Evolutionary conservation across 2,113 vertebrate genomes (phyloP), one percentile per base, ranked within the genome.

Genomic region (Craseonycteris thonglongyai): DNA sequence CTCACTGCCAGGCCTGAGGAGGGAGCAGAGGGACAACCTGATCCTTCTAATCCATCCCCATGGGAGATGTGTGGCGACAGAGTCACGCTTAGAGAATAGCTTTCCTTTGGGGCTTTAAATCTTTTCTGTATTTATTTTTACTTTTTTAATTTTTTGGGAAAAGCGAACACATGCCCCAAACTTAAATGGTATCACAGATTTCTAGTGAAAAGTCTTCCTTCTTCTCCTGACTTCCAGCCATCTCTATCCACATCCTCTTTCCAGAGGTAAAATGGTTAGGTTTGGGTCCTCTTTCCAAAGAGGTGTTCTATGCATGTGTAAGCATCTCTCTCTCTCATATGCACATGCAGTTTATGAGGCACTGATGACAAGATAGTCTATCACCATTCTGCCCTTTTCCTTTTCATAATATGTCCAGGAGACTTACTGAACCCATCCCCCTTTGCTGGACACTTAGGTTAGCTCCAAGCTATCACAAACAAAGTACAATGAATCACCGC

Each of bases 91-190:
- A 35, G 68, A 49, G 79, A 85, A 75, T 45, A 12, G 4, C 69
- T 79, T 74, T 56, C 40, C 65, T 61, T 38, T 16, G 56, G 42
- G 26, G 42, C 40, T 92, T 92, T 74, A 28, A 61, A 72, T 47
- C 33, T 24, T 28, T 0, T 19, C 4, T 38, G 9, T 51, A 33
- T 79, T 47, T 10, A 61, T 63, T 54, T 65, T 10, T 10, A 54
- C 47, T 47, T 65, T 94, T 76, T 35, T 19, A n/a, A n/a, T n/a
- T n/a, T n/a, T n/a, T n/a, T n/a, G n/a, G 45, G 66, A 85, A 35
- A 6, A 71, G 51, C 16, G 68, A 75, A 72, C 38, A 71, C 16
- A 2, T 12, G 14, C 58, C 18, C 68, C 38, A 47, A 81, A 90
- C 35, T 47, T 19, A 18, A 71, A 75, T 15, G 30, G 35, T 35